A percentile compares a stretch with the other conserved stretches of the same genome.
These are phyloP conservation scores for Bolinopsis microptera DNA, from an alignment of 37 sponge, comb jelly and placozoan genomes.

Conservation along the genomic window DNA sequence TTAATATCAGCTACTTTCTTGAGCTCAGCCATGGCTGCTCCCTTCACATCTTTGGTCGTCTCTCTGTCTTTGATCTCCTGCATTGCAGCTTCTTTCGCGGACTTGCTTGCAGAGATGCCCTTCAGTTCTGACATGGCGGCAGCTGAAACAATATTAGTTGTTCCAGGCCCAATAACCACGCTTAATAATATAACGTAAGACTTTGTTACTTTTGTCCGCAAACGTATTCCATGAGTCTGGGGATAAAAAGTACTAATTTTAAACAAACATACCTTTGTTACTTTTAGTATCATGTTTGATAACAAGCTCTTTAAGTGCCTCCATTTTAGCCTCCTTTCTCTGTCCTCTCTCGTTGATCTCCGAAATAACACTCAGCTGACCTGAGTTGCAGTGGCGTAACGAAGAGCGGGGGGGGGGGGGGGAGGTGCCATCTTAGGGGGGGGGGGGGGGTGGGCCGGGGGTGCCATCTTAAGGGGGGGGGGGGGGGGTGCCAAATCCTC, in stretches of 20 bases:
- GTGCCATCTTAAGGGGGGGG: too few species aligned
- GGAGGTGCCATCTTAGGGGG: too few species aligned
- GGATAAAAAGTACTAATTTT: too few species aligned
- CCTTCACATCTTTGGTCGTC: neutral
- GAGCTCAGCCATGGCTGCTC: neutral
- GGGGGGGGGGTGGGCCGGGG: too few species aligned
- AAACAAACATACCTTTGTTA: conserved; percentile 2
- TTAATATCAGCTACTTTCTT: conserved; percentile 36
- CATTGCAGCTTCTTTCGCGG: neutral
- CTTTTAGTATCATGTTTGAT: neutral
- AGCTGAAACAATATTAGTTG: neutral
- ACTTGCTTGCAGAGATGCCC: neutral
- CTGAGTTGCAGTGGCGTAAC: too few species aligned
- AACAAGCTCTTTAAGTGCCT: conserved; percentile 40
- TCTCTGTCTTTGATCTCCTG: conserved; percentile 28
- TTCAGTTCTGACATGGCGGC: neutral
- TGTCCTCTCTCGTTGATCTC: conserved; percentile 26
- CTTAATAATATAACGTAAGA: too few species aligned
- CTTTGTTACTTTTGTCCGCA: too few species aligned
- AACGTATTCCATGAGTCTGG: too few species aligned
- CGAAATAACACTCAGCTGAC: neutral
- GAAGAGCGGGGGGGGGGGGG: too few species aligned
- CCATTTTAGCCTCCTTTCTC: neutral
- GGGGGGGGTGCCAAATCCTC: too few species aligned
- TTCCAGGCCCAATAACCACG: too few species aligned